Conservation (phyloP, 2,113 vertebrate species). For the Oreamnos americanus region DNA sequence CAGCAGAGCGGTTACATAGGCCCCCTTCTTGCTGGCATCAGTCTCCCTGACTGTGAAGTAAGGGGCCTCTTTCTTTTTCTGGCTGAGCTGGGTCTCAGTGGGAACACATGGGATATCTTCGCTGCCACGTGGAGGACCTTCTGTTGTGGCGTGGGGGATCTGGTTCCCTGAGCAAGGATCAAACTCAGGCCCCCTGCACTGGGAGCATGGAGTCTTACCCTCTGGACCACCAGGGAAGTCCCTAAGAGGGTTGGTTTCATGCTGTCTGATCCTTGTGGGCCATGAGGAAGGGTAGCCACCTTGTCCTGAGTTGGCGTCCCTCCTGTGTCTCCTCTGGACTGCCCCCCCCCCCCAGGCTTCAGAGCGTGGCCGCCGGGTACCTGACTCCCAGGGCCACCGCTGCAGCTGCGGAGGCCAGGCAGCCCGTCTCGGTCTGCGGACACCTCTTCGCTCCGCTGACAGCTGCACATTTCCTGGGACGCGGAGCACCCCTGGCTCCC, state of each 20-base stretch:
- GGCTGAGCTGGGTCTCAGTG: not conserved
- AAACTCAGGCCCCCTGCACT: not conserved
- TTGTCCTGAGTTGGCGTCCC: not conserved
- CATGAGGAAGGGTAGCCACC: not conserved
- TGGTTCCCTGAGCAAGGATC: not conserved
- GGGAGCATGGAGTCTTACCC: not conserved
- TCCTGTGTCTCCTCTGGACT: not conserved
- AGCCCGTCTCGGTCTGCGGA: not conserved
- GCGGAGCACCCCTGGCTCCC: not conserved
- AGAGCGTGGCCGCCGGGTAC: fast-evolving
- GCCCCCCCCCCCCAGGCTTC: not conserved
- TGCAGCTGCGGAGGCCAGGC: fast-evolving
- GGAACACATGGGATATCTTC: not conserved
- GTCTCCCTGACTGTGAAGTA: not conserved
- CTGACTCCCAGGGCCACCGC: not conserved
- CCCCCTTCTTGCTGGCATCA: not conserved
- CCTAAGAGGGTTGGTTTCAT: not conserved
- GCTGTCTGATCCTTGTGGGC: not conserved
- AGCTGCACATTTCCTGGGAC: not conserved
- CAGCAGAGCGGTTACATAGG: not conserved
- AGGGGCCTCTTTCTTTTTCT: not conserved
- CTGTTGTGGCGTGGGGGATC: fast-evolving
- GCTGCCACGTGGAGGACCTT: not conserved
- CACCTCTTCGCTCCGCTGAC: not conserved
- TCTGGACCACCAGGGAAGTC: not conserved